Base-by-base conservation (phyloP, 2,888 invertebrate genomes). In the Pharmacophagus antenor region DNA sequence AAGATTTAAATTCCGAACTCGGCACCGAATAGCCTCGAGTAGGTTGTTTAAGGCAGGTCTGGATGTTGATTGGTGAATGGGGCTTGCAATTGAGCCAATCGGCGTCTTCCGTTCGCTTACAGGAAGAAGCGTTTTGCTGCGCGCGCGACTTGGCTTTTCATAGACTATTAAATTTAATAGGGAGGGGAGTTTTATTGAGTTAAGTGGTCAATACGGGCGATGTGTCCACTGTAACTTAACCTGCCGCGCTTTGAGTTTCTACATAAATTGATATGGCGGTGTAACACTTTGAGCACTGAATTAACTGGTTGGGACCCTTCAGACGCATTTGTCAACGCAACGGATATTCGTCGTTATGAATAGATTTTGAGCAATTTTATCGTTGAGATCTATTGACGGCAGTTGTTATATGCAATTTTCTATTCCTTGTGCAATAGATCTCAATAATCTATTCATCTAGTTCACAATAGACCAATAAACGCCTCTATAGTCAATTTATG, bases 131-230 rank as follows among this genome's bases (percentile, higher is more conserved):
- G 79, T 85, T 85, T 85, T 82, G 60, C 60, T 44, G 76, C 80
- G 80, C 73, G 68, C 81, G 85, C 56, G 41, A 58, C 61, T 42
- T 61, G 52, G 55, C 86, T 84, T 87, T 88, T 86, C 87, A 89
- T 82, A 86, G 82, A 80, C 87, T 82, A 88, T 87, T 89, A 88
- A 87, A 88, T 85, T 85, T 85, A 87, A 85, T 86, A 82, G 73
- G 81, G 82, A 87, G 88, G 89, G 89, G 88, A 83, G 69, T 81
- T 84, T 88, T 86, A 90, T 88, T 88, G 86, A 85, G 82, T 88
- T 88, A 88, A 88, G 84, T 86, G 84, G 83, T 64, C 65, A 73
- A 86, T 88, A 88, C 88, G 88, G 88, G 89, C 72, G 59, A 63
- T 65, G 65, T 58, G 64, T 63, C 84, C 79, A 74, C 61, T 68